Conservation (phyloP, 2,797 vertebrate species). For the Bradypodion ventrale region DNA sequence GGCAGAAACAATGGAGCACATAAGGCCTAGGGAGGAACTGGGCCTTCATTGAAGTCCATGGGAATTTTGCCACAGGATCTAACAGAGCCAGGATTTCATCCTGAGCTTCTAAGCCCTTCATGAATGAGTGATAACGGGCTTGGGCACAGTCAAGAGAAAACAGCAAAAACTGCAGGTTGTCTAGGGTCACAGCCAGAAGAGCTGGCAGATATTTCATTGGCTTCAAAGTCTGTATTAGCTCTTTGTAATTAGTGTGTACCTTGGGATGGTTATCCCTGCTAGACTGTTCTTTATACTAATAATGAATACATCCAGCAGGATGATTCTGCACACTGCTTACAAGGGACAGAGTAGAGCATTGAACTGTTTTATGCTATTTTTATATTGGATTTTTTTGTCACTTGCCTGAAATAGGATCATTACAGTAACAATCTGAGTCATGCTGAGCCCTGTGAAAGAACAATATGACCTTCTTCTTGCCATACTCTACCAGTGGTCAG, state of each 20-base stretch:
- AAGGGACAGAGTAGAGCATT: neutral
- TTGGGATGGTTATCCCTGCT: slow-evolving; percentile 15
- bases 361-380: neutral
- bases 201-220: slow-evolving; percentile 22
- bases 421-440: neutral
- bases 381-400: neutral
- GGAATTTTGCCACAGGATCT: slow-evolving; percentile 30
- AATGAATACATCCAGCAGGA: neutral
- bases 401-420: neutral
- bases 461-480: neutral
- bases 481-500: neutral
- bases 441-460: neutral
- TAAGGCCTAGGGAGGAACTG: slow-evolving; percentile 27
- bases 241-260: slow-evolving; percentile 36
- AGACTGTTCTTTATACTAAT: neutral
- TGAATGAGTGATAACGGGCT: neutral
- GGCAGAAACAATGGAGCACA: slow-evolving; percentile 24
- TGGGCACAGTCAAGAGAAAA: slow-evolving; percentile 14
- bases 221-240: neutral
- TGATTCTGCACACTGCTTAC: neutral
- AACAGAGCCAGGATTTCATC: slow-evolving; percentile 27
- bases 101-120: slow-evolving; percentile 3
- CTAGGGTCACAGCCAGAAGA: neutral
- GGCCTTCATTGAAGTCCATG: slow-evolving; percentile 25
- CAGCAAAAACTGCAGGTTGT: neutral